A percentile compares a stretch with the other conserved stretches of the same genome.
Conservation (phyloP, 30 jellyfish, hydroid and myxozoan species). For the Cassiopea andromeda region DNA sequence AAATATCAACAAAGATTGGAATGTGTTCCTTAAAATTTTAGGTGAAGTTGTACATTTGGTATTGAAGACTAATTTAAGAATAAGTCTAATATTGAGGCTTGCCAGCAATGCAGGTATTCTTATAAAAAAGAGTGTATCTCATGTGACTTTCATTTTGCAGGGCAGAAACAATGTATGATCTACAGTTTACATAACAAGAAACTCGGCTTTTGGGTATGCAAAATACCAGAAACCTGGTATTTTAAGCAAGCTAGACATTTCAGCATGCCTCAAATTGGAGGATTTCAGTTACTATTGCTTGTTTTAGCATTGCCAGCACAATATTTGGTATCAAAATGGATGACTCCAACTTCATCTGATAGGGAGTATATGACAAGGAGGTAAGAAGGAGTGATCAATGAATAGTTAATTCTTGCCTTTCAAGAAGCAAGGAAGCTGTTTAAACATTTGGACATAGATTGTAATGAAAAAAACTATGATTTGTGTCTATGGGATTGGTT, state of each 20-base stretch:
- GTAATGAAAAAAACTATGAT: too few relatives aligned
- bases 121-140: background rate
- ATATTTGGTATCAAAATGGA: constrained; percentile 87
- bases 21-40: too few relatives aligned
- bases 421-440: background rate
- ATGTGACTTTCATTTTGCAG: background rate
- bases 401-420: background rate
- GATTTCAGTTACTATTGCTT: constrained; percentile 75
- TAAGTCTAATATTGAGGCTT: background rate
- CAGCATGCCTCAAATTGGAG: constrained; percentile 67
- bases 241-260: background rate
- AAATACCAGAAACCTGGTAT: too few relatives aligned
- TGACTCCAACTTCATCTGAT: constrained; percentile 94
- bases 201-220: background rate
- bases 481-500: too few relatives aligned
- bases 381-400: background rate
- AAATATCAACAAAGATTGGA: too few relatives aligned
- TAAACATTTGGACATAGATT: background rate
- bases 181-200: background rate
- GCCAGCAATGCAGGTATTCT: background rate
- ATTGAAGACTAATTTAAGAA: background rate
- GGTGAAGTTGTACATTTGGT: too few relatives aligned
- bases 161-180: background rate
- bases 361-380: constrained; percentile 90
- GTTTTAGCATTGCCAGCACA: constrained; percentile 96